These are phyloP conservation scores for Brachionus manjavacas DNA, from an alignment of 1,140 invertebrate species.

Conservation along the genomic window DNA sequence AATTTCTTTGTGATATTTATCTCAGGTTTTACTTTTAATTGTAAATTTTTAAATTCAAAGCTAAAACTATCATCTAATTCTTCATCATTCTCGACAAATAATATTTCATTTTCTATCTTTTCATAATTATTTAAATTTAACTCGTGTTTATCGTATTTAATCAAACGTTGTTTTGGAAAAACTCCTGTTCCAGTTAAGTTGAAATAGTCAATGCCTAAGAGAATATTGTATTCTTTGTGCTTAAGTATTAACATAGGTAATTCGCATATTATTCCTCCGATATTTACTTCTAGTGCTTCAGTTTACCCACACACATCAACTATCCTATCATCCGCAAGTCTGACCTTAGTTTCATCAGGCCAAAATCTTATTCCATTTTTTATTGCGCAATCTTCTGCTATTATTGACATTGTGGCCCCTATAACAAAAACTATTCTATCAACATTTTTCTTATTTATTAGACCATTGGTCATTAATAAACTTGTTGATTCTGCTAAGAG, in stretches of 20 bases:
- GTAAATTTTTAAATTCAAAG: no score
- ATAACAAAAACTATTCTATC: constrained; percentile 3
- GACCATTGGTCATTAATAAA: neutral
- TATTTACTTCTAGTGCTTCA: no score
- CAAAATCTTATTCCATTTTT: neutral
- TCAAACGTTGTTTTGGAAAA: no score
- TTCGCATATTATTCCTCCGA: no score
- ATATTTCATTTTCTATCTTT: no score
- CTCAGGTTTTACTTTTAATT: no score
- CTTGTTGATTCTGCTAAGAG: neutral
- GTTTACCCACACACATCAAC: no score
- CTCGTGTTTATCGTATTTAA: neutral
- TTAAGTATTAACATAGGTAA: neutral
- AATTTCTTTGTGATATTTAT: no score
- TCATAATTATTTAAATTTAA: no score
- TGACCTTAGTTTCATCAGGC: neutral
- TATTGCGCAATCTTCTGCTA: neutral
- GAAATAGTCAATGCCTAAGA: neutral
- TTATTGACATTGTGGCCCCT: neutral
- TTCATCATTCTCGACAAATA: no score
- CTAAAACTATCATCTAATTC: no score
- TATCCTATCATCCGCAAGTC: neutral
- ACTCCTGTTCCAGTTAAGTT: neutral
- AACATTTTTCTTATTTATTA: neutral
- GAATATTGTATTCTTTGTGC: neutral